Evolutionary conservation across 92 coral and sea anemone species (phyloP), one percentile per base, ranked within the genome.

Genomic region (Phymanthus crucifer): DNA sequence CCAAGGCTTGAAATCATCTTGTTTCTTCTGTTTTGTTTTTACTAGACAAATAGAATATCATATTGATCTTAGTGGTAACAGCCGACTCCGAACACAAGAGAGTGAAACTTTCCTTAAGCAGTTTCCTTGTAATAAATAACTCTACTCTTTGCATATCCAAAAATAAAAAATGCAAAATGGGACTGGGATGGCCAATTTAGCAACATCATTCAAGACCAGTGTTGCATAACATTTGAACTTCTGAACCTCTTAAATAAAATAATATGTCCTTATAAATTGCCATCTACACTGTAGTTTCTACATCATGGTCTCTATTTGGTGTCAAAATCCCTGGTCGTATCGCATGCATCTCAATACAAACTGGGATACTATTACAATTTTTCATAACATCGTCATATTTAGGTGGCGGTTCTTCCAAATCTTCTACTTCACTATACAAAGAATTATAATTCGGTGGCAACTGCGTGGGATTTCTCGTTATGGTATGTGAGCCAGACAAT

Each of bases 371-470:
- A 6, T 13, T 38, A 16, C 24, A 31, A 48, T 50, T 40, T 33
- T 40, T 50, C 26, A 82, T 75, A 6, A 82, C 86, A 3, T 82
- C 86, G 19, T 82, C 86, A 43, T 82, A 82, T 26, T 75, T 82
- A 2, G 86, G 86, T 4, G 86, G 86, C 17, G 79, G 86, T 52
- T 65, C 73, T 71, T 82, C 86, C 16, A 38, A 38, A 10, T 38
- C 43, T 21, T 26, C 37, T 26, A 50, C 71, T 35, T 72, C 70
- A 0, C 66, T 73, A 45, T 73, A 82, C 54, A 82, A 82, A 26
- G 86, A 82, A 29, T 24, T 4, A 32, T 82, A 82, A 24, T 70
- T 64, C 29, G 86, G 86, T 21, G 77, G 74, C 3, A 78, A 82
- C 16, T 65, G 80, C 2, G 33, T 4, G 16, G 80, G 12, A 61